Evolutionary conservation across 1,140 invertebrate species (phyloP).

Genomic region (Asbolus verrucosus): DNA sequence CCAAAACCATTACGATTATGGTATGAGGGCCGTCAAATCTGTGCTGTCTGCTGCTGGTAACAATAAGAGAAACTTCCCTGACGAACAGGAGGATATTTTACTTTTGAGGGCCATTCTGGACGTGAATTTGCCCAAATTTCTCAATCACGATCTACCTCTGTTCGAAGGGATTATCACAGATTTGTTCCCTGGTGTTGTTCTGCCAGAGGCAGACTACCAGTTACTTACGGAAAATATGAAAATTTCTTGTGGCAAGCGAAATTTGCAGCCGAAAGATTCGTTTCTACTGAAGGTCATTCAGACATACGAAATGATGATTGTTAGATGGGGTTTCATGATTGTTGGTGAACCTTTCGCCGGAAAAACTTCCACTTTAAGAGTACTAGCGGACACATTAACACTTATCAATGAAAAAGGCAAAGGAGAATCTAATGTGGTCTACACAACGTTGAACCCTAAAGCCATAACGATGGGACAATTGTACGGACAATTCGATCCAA

Average conservation of each 20-base stretch:
- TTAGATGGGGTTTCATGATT: conserved; percentile 88
- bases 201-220: conserved; percentile 82
- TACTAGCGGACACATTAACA: conserved; percentile 79
- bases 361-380: conserved; percentile 74
- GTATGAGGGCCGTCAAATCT: conserved; percentile 87
- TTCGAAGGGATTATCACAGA: conserved; percentile 94
- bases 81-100: conserved; percentile 83
- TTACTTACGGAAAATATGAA: conserved; percentile 71
- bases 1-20: conserved; percentile 91
- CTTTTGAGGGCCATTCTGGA: conserved; percentile 86
- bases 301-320: conserved; percentile 86
- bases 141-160: conserved; percentile 87
- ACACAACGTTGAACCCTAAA: conserved; percentile 91
- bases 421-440: conserved; percentile 64
- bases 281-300: conserved; percentile 82
- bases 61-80: conserved; percentile 85
- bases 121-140: conserved; percentile 94
- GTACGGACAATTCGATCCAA: conserved; percentile 90
- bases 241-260: conserved; percentile 69
- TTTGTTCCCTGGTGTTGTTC: conserved; percentile 84
- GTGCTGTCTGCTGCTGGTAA: conserved; percentile 89
- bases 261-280: conserved; percentile 79
- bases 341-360: conserved; percentile 82
- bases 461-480: conserved; percentile 91
- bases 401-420: conserved; percentile 68